phyloP scores from a whole-genome alignment of 2,888 invertebrate genomes.

The Cataglyphis rosenhaueri region DNA sequence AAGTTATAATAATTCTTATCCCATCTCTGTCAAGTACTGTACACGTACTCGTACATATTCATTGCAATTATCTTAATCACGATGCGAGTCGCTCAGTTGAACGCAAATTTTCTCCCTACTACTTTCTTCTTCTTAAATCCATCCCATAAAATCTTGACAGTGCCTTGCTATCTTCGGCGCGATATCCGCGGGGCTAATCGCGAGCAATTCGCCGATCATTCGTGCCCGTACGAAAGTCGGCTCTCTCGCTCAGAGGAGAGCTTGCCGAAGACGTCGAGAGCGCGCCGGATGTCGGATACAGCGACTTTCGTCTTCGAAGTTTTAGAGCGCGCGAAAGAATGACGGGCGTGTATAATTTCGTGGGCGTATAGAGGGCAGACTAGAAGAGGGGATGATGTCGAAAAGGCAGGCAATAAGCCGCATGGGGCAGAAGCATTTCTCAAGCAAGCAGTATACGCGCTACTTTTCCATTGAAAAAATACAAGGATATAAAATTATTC shows the following conservation, averaged over 20 bases:
- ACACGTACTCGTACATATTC: constrained; percentile 21
- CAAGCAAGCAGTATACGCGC: neutral
- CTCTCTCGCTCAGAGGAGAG: constrained; percentile 5
- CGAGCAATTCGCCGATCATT: constrained; percentile 56
- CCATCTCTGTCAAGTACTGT: neutral
- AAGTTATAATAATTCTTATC: constrained; percentile 43
- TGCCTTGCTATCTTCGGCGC: constrained; percentile 33
- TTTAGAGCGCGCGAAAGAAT: constrained; percentile 55
- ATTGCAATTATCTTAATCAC: constrained; percentile 49
- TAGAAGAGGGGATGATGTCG: constrained; percentile 59
- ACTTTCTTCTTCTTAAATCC: constrained; percentile 28
- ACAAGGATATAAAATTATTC: neutral
- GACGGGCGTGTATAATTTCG: constrained; percentile 79
- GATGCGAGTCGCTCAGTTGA: constrained; percentile 29
- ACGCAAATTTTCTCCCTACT: constrained; percentile 22
- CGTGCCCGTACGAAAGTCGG: constrained; percentile 22
- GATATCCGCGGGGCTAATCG: constrained; percentile 66
- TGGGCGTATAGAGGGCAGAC: constrained; percentile 79
- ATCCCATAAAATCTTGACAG: constrained; percentile 21
- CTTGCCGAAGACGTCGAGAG: constrained; percentile 1
- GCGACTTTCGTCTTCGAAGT: constrained; percentile 45
- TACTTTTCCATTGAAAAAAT: neutral
- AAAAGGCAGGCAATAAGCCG: constrained; percentile 48
- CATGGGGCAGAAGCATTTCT: constrained; percentile 59
- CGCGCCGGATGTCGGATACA: constrained; percentile 23